Evolutionary conservation across 2,888 invertebrate genomes (phyloP).

Genomic region (Dioctria linearis): DNA sequence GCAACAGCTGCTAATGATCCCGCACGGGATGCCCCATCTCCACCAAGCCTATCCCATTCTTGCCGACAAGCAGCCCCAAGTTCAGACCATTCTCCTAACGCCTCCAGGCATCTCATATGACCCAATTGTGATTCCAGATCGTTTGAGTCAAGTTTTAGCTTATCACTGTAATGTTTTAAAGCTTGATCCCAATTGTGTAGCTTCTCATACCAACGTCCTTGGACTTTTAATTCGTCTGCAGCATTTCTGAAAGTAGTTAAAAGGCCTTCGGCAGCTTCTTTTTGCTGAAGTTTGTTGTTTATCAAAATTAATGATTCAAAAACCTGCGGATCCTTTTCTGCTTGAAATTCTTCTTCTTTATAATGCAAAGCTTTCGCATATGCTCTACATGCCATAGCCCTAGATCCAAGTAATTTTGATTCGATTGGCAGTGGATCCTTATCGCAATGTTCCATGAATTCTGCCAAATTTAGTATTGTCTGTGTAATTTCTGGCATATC

Average conservation of each 20-base stretch:
- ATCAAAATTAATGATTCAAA: slow-evolving; percentile 95
- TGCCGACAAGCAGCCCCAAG: slow-evolving; percentile 85
- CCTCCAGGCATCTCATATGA: slow-evolving; percentile 95
- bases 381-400: slow-evolving; percentile 94
- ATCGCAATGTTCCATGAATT: slow-evolving; percentile 99
- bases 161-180: slow-evolving; percentile 86
- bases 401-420: slow-evolving; percentile 87
- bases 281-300: slow-evolving; percentile 98
- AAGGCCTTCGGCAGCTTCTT: slow-evolving; percentile 96
- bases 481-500: slow-evolving; percentile 97
- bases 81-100: slow-evolving; percentile 95
- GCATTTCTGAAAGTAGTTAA: slow-evolving; percentile 85
- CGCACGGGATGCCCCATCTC: slow-evolving; percentile 77
- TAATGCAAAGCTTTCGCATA: slow-evolving; percentile 78
- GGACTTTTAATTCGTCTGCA: slow-evolving; percentile 75
- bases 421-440: slow-evolving; percentile 94
- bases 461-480: slow-evolving; percentile 95
- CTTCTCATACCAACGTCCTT: slow-evolving; percentile 98
- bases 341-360: slow-evolving; percentile 93
- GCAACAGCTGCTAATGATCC: slow-evolving; percentile 94
- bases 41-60: slow-evolving; percentile 81
- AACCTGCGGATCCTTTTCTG: slow-evolving; percentile 85
- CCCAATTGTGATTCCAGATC: slow-evolving; percentile 90
- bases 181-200: slow-evolving; percentile 99
- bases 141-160: slow-evolving; percentile 76